Evolutionary conservation across 2,888 invertebrate genomes (phyloP).

Genomic region (Ornithoptera priamus): DNA sequence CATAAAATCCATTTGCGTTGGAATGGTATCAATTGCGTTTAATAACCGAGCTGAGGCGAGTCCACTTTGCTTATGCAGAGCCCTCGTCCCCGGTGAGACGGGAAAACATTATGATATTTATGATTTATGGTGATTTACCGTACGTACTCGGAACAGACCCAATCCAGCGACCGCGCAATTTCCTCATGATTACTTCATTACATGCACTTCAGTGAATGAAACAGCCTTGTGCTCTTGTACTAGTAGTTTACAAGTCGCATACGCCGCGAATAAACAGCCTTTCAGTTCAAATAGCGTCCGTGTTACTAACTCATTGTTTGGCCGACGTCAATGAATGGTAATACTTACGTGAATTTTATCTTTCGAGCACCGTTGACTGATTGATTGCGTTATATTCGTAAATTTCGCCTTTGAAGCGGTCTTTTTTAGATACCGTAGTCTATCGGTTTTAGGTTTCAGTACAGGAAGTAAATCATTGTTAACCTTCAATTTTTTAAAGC

Average conservation of each 20-base stretch:
- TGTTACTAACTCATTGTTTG: slow-evolving; percentile 56
- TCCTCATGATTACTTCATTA: slow-evolving; percentile 28
- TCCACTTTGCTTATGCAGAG: slow-evolving; percentile 12
- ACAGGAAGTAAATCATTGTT: not conserved
- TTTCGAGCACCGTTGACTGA: slow-evolving; percentile 31
- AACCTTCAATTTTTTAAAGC: too few relatives aligned
- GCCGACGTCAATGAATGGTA: slow-evolving; percentile 36
- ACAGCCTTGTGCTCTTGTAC: slow-evolving; percentile 5
- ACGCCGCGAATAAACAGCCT: slow-evolving; percentile 20
- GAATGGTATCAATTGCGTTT: slow-evolving; percentile 35
- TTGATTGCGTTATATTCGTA: slow-evolving; percentile 29
- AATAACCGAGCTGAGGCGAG: slow-evolving; percentile 31
- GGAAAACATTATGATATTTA: slow-evolving; percentile 42
- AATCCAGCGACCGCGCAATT: slow-evolving; percentile 16
- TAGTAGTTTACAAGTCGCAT: slow-evolving; percentile 9
- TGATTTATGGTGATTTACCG: slow-evolving; percentile 42
- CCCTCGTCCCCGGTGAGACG: slow-evolving; percentile 29
- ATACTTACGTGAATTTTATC: slow-evolving; percentile 33
- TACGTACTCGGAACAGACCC: slow-evolving; percentile 30
- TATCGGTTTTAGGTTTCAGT: slow-evolving; percentile 26
- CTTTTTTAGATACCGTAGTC: slow-evolving; percentile 12
- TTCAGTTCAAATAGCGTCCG: slow-evolving; percentile 41
- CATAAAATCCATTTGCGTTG: slow-evolving; percentile 34
- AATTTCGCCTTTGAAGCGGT: slow-evolving; percentile 16
- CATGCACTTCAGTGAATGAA: slow-evolving; percentile 22